These are phyloP conservation scores for Nibea coibor DNA, from an alignment of 2,113 vertebrate species.

Conservation along the genomic window DNA sequence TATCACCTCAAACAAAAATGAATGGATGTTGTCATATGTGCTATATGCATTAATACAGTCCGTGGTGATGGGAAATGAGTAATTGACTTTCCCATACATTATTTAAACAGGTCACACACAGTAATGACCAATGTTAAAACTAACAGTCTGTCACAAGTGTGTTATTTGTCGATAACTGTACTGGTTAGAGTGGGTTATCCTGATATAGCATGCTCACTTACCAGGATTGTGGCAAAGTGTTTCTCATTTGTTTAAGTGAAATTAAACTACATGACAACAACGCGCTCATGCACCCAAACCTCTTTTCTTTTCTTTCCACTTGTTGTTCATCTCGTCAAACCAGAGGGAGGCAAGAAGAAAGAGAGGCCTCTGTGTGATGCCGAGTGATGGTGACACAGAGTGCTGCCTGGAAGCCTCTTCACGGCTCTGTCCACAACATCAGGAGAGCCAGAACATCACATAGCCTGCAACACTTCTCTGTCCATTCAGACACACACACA, in stretches of 20 bases:
- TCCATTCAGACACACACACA: constrained; percentile 21
- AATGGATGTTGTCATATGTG: too few relatives aligned
- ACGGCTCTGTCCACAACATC: constrained; percentile 54
- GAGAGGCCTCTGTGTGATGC: constrained; percentile 65
- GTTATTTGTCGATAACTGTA: too few relatives aligned
- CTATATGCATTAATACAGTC: too few relatives aligned
- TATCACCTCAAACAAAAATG: too few relatives aligned
- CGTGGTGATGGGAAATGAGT: too few relatives aligned
- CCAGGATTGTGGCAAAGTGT: neutral
- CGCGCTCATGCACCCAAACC: constrained; percentile 25
- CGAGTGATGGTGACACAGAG: constrained; percentile 77
- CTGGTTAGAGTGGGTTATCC: too few relatives aligned
- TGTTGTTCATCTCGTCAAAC: constrained; percentile 33
- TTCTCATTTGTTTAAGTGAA: neutral
- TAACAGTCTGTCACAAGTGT: too few relatives aligned
- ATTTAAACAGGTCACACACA: too few relatives aligned
- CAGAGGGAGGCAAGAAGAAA: constrained; percentile 25
- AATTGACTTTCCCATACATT: too few relatives aligned
- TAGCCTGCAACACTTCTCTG: constrained; percentile 44
- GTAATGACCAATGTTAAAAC: too few relatives aligned
- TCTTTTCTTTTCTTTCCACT: constrained; percentile 17
- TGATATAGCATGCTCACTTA: neutral
- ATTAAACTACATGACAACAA: neutral
- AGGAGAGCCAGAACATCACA: constrained; percentile 31
- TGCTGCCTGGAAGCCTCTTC: constrained; percentile 77